Evolutionary conservation across 2,888 invertebrate species (phyloP).

Genomic region (Myathropa florea): DNA sequence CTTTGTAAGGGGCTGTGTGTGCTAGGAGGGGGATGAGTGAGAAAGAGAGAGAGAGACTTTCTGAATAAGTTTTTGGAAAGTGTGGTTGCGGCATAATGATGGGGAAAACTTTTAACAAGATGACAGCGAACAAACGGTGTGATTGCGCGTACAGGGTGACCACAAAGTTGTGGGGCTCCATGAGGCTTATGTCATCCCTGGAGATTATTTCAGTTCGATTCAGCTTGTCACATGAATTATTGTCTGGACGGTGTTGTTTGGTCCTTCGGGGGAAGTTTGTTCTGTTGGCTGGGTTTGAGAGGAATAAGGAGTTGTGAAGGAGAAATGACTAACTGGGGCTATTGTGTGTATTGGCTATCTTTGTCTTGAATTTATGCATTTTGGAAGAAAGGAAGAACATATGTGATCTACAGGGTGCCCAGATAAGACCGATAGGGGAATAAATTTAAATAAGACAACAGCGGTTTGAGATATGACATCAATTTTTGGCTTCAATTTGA

Average conservation of each 20-base stretch:
- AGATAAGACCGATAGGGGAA: too few relatives aligned
- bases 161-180: neutral
- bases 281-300: too few relatives aligned
- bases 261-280: too few relatives aligned
- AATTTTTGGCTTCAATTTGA: too few relatives aligned
- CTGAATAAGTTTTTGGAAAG: neutral
- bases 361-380: too few relatives aligned
- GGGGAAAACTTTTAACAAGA: slow-evolving; percentile 22
- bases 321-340: too few relatives aligned
- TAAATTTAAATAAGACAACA: too few relatives aligned
- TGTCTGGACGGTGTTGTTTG: neutral
- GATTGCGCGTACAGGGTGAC: slow-evolving; percentile 22
- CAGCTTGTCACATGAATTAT: neutral
- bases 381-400: too few relatives aligned
- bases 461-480: too few relatives aligned
- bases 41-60: neutral
- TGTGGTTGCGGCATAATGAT: slow-evolving; percentile 30
- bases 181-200: neutral
- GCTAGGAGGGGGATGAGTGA: neutral
- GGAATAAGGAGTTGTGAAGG: too few relatives aligned
- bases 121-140: slow-evolving; percentile 10
- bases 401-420: too few relatives aligned
- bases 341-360: too few relatives aligned
- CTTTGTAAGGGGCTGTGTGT: neutral
- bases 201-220: neutral